Percentiles rank a stretch among this genome's conserved stretches.
Evolutionary conservation across 1,140 invertebrate genomes (phyloP).

Genomic region (Drosophila biarmipes): DNA sequence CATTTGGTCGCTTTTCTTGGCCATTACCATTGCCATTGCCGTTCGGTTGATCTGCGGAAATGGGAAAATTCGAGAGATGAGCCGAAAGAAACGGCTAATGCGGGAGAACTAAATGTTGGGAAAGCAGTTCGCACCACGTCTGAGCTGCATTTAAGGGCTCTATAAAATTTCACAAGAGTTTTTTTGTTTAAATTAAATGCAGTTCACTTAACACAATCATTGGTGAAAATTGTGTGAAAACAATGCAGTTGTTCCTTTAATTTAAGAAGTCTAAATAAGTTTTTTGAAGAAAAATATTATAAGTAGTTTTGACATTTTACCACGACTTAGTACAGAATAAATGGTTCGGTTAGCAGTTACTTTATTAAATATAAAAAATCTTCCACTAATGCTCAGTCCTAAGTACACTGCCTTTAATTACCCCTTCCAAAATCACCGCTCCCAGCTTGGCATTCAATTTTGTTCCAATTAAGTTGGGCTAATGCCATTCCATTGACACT

Average conservation of each 20-base stretch:
- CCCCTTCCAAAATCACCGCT: background rate
- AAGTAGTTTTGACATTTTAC: no score
- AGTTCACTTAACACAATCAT: background rate
- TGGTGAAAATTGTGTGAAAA: no score
- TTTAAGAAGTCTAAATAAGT: no score
- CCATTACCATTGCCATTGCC: constrained; percentile 62
- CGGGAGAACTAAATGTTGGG: constrained; percentile 19
- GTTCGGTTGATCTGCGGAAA: constrained; percentile 41
- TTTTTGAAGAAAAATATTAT: no score
- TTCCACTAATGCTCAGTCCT: constrained; percentile 1
- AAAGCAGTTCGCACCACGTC: constrained; percentile 27
- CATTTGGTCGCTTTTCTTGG: constrained; percentile 60
- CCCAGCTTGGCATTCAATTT: constrained; percentile 23
- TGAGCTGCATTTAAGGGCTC: constrained; percentile 9
- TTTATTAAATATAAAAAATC: background rate
- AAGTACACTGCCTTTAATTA: constrained; percentile 14
- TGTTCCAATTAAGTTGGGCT: constrained; percentile 31
- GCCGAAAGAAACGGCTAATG: constrained; percentile 44
- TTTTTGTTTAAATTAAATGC: background rate
- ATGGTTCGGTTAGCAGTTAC: no score
- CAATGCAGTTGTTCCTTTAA: no score
- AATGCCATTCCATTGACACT: constrained; percentile 32
- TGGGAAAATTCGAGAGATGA: constrained; percentile 38
- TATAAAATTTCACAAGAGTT: background rate
- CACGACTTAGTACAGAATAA: no score